A percentile compares a stretch with the other conserved stretches of the same genome.
phyloP scores from a whole-genome alignment of 1,140 invertebrate species.

The Musca domestica region DNA sequence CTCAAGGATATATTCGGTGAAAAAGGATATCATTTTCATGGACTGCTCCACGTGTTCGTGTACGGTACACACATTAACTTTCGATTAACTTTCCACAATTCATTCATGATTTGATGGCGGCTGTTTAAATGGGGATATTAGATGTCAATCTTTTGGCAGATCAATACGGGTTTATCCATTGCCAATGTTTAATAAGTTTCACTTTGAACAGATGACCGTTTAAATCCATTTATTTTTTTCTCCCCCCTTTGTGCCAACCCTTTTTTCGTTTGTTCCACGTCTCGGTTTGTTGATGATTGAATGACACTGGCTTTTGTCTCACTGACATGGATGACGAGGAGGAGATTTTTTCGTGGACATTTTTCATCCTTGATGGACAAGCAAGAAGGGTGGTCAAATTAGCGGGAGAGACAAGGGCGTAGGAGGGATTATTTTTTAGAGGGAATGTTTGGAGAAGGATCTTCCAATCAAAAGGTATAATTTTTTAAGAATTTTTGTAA shows the following conservation, averaged over 20 bases:
- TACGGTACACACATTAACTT: conserved; percentile 9
- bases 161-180: background rate
- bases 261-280: background rate
- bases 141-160: no score
- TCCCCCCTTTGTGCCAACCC: background rate
- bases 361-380: background rate
- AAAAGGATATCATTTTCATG: background rate
- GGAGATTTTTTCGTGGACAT: conserved; percentile 1
- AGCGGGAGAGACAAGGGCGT: no score
- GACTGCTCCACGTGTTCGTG: conserved; percentile 9
- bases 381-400: background rate
- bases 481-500: background rate
- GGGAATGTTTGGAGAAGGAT: no score
- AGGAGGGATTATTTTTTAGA: no score
- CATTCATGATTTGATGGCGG: background rate
- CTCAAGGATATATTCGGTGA: background rate
- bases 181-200: conserved; percentile 19
- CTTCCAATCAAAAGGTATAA: background rate
- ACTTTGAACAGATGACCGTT: conserved; percentile 13
- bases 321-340: conserved; percentile 14
- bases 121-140: no score
- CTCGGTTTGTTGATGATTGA: background rate
- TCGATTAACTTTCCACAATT: conserved; percentile 6
- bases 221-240: conserved; percentile 19
- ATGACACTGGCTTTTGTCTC: conserved; percentile 1